Conservation (phyloP, 1,140 invertebrate genomes). For the Tetramorium parvispinum region DNA sequence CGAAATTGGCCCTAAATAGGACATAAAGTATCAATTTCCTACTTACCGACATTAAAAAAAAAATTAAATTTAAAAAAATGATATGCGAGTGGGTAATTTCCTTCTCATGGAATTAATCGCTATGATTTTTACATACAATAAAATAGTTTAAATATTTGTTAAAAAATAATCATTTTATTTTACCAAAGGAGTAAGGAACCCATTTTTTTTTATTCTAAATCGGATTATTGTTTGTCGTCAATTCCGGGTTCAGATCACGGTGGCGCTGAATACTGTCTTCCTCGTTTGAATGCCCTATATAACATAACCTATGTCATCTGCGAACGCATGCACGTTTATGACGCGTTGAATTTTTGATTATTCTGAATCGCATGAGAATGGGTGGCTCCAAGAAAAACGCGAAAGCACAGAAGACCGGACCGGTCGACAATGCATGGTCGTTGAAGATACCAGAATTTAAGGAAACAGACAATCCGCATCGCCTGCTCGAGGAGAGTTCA, state of each 20-base stretch:
- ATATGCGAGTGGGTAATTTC: too few relatives aligned
- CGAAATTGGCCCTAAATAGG: too few relatives aligned
- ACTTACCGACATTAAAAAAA: too few relatives aligned
- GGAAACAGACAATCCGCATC: constrained; percentile 95
- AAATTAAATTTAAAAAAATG: too few relatives aligned
- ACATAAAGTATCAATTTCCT: too few relatives aligned
- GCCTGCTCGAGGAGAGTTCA: constrained; percentile 91
- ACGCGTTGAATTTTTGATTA: neutral
- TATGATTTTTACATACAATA: too few relatives aligned
- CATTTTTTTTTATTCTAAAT: too few relatives aligned
- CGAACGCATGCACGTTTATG: neutral
- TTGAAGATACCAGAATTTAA: constrained; percentile 96
- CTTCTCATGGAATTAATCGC: too few relatives aligned
- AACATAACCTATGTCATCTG: neutral
- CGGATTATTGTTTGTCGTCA: too few relatives aligned
- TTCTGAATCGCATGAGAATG: constrained; percentile 69
- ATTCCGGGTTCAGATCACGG: neutral
- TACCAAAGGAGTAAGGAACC: too few relatives aligned
- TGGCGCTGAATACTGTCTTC: neutral
- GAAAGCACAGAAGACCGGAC: constrained; percentile 80
- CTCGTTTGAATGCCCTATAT: neutral
- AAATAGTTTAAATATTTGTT: too few relatives aligned
- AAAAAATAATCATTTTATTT: too few relatives aligned
- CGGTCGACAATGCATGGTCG: constrained; percentile 94
- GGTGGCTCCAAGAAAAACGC: constrained; percentile 79